These are phyloP conservation scores for Drosophila infuscata DNA, from an alignment of 2,888 invertebrate genomes.

Conservation along the genomic window DNA sequence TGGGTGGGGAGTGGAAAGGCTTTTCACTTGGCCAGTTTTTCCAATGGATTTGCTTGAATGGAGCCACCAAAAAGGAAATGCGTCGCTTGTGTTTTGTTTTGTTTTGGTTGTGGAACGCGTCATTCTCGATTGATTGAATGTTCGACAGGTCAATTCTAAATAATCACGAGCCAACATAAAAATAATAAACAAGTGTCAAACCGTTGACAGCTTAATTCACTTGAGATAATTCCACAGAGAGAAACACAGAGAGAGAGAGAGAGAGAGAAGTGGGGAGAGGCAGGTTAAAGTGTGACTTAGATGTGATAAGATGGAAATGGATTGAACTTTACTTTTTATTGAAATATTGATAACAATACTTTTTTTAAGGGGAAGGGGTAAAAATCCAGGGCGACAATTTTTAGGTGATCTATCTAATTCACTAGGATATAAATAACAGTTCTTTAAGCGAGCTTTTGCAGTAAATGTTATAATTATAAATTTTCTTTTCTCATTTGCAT, in stretches of 20 bases:
- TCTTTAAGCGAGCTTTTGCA: no score
- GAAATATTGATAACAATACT: neutral
- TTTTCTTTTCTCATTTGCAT: neutral
- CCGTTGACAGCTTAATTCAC: slow-evolving; percentile 47
- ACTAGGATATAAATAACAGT: no score
- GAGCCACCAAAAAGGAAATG: slow-evolving; percentile 29
- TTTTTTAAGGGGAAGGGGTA: neutral
- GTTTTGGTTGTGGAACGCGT: slow-evolving; percentile 19
- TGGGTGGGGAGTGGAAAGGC: neutral
- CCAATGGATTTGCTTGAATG: slow-evolving; percentile 20
- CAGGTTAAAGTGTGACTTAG: neutral
- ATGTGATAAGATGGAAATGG: neutral
- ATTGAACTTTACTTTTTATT: neutral
- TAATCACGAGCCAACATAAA: slow-evolving; percentile 23
- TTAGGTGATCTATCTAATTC: no score
- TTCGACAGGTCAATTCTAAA: slow-evolving; percentile 42
- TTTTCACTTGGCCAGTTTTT: slow-evolving; percentile 49
- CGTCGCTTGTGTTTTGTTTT: slow-evolving; percentile 6
- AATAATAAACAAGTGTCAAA: slow-evolving; percentile 43
- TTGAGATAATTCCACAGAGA: neutral
- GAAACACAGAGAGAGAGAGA: neutral
- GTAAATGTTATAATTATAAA: neutral
- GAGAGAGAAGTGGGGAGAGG: neutral
- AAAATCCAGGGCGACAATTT: neutral
- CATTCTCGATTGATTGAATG: slow-evolving; percentile 19